Conservation (phyloP, 2,113 vertebrate species). For the Acrocephalus arundinaceus region DNA sequence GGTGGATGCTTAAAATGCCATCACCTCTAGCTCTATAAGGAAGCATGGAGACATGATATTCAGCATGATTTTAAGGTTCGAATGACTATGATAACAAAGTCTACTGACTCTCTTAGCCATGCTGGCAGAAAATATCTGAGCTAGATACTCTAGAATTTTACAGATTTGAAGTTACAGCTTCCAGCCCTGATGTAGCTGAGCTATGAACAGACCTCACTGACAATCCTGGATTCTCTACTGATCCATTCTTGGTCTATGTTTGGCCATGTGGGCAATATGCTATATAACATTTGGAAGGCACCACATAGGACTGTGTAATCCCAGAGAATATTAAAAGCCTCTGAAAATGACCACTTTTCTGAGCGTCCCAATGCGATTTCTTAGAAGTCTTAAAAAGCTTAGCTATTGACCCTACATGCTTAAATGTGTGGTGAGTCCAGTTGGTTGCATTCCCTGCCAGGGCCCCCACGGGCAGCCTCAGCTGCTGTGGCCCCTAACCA, state of each 20-base stretch:
- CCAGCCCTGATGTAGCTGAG: not conserved
- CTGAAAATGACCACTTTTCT: not conserved
- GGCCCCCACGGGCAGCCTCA: not conserved
- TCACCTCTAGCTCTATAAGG: not conserved
- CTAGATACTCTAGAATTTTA: not conserved
- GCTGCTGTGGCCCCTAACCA: not conserved
- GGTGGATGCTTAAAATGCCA: not conserved
- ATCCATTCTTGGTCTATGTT: not conserved
- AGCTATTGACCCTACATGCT: not conserved
- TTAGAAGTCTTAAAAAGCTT: not conserved
- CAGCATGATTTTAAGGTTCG: not conserved
- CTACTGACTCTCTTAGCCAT: not conserved
- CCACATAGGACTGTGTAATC: not conserved
- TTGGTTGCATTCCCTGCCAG: not conserved
- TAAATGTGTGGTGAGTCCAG: not conserved
- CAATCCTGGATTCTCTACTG: not conserved
- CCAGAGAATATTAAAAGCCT: not conserved
- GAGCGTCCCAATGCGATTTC: not conserved
- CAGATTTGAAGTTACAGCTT: not conserved
- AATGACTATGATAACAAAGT: not conserved
- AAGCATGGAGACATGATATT: not conserved
- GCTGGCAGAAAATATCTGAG: not conserved
- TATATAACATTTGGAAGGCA: fast-evolving
- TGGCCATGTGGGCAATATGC: not conserved
- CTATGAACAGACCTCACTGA: not conserved